Percentiles rank a stretch among this genome's conserved stretches.
Evolutionary conservation across 2,797 vertebrate species (phyloP).

Genomic region (Melanotaenia parkinsoni): DNA sequence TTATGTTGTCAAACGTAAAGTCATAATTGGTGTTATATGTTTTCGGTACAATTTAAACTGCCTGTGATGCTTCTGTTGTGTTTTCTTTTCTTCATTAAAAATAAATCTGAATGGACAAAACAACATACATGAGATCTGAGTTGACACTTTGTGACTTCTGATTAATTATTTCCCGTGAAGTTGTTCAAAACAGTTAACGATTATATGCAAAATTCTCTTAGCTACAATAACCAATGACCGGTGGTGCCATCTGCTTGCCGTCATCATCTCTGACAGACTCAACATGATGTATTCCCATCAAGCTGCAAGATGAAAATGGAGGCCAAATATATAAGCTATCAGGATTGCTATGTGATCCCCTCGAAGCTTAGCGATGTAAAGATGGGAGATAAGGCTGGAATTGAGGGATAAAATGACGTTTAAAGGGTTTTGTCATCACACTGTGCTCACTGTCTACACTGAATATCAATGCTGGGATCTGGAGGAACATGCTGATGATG

Average conservation of each 20-base stretch:
- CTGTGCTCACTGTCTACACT: conserved; percentile 34
- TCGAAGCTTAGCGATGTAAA: conserved; percentile 69
- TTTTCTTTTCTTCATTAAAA: not conserved
- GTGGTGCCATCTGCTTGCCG: conserved; percentile 8
- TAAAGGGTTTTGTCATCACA: conserved; percentile 70
- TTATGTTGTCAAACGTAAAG: not conserved
- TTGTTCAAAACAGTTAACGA: not conserved
- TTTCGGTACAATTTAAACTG: not conserved
- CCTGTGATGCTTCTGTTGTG: not conserved
- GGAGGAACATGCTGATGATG: conserved; percentile 45
- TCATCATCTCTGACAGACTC: conserved; percentile 28
- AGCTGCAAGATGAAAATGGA: conserved; percentile 60
- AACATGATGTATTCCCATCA: conserved; percentile 35
- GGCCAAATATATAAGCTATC: conserved; percentile 56
- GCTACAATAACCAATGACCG: conserved; percentile 10
- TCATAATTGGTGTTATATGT: not conserved
- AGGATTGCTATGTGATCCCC: conserved; percentile 68
- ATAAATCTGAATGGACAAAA: not conserved
- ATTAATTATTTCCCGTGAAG: not conserved
- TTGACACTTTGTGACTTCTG: too few species aligned
- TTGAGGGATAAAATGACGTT: conserved; percentile 64
- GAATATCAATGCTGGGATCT: conserved; percentile 70
- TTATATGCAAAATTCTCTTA: not conserved
- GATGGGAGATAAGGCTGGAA: conserved; percentile 72
- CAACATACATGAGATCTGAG: not conserved